Evolutionary conservation across 2,113 vertebrate species (phyloP), one percentile per base, ranked within the genome.

Genomic region (Saccopteryx bilineata): DNA sequence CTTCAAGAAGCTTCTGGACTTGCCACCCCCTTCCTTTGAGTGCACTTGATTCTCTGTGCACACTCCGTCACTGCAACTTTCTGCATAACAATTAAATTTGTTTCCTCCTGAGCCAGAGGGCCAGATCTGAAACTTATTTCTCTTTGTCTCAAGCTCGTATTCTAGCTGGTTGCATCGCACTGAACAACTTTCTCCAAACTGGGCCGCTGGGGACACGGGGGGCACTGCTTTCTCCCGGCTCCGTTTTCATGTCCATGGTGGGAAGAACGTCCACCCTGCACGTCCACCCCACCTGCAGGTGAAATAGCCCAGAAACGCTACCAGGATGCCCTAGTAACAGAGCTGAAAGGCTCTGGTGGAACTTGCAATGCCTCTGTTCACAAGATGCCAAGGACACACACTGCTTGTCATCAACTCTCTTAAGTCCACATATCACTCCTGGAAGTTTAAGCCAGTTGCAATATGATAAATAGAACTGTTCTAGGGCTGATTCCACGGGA

Each of bases 51-150:
- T 50, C 9, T 60, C 31, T 17, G 50, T 4, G 48, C 50, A 14
- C 0, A n/a, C 19, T 21, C 11, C 7, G 1, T 4, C 18, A 7
- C 1, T 10, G 12, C 4, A 11, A 3, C 10, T 52, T 78, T 31
- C 18, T 24, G 48, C 2, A 5, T 9, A 74, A 1, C 2, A 21
- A 65, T 26, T 28, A 82, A 52, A 65, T 14, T 17, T 14, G 52
- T n/a, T 74, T 60, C 65, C 11, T 50, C 56, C 28, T 17, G 46
- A 83, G 69, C 60, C 66, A 26, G 54, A n/a, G 23, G 33, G 39
- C 80, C n/a, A 50, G 87, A 21, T 69, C 71, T 56, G 88, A 92
- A 28, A 72, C 54, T 18, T 15, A 17, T 0, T 61, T 13, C 9
- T 58, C 61, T 81, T 87, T 72, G 54, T 39, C 84, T 54, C 17